phyloP scores from a whole-genome alignment of 2,888 invertebrate species.

The Aleiodes leptofemur region DNA sequence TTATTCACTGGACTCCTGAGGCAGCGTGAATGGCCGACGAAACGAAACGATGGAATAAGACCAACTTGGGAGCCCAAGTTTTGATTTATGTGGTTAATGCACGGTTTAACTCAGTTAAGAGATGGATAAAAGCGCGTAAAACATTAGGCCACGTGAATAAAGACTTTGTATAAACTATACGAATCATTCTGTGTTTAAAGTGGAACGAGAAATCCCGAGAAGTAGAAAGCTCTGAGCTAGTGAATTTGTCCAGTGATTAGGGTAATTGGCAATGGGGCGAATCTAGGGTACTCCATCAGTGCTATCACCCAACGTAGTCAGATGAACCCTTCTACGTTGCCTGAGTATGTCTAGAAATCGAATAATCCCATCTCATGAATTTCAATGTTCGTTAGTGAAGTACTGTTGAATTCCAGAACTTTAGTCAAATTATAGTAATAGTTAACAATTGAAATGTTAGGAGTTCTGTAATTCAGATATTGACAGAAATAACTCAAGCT shows the following conservation, averaged over 20 bases:
- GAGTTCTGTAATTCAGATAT: no score
- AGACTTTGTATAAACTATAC: constrained; percentile 37
- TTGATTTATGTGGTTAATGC: constrained; percentile 71
- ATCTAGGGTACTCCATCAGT: constrained; percentile 52
- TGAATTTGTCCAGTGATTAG: constrained; percentile 66
- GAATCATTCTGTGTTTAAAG: constrained; percentile 9
- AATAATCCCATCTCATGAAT: constrained; percentile 34
- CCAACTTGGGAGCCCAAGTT: constrained; percentile 66
- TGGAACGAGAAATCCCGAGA: constrained; percentile 41
- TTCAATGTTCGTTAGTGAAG: constrained; percentile 30
- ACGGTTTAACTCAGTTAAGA: constrained; percentile 64
- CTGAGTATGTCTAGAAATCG: constrained; percentile 18
- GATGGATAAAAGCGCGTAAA: constrained; percentile 51
- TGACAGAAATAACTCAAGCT: no score
- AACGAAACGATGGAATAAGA: constrained; percentile 59
- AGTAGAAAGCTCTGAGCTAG: constrained; percentile 52
- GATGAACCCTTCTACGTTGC: constrained; percentile 25
- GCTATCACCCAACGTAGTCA: constrained; percentile 20
- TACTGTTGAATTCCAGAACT: constrained; percentile 26
- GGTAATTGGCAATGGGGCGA: constrained; percentile 60
- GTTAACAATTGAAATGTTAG: background rate
- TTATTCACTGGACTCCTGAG: constrained; percentile 39
- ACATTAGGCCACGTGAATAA: constrained; percentile 59
- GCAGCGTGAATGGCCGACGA: constrained; percentile 51
- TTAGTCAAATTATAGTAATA: constrained; percentile 16